Conservation (phyloP, 2,888 invertebrate genomes). For the Gasteruption jaculator region DNA sequence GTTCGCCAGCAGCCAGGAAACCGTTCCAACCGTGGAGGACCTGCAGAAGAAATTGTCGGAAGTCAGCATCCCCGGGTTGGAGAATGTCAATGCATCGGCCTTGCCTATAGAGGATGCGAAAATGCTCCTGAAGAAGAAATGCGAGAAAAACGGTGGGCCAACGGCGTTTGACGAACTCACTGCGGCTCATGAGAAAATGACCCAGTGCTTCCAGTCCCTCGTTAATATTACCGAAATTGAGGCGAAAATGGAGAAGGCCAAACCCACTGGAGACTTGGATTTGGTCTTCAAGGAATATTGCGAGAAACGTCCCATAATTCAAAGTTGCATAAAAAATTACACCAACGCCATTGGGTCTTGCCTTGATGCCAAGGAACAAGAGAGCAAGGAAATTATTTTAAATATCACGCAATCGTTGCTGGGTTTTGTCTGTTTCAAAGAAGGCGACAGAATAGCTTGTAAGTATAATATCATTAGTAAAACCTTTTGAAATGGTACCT, state of each 20-base stretch:
- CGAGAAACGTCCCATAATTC: conserved; percentile 59
- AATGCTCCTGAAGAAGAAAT: conserved; percentile 61
- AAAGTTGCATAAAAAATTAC: conserved; percentile 61
- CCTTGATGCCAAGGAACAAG: conserved; percentile 60
- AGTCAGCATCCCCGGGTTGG: conserved; percentile 29
- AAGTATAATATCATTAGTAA: conserved; percentile 44
- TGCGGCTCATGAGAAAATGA: conserved; percentile 48
- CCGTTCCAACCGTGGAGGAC: conserved; percentile 24
- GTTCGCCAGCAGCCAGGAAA: conserved; percentile 23
- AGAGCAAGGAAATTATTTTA: conserved; percentile 59
- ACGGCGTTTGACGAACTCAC: conserved; percentile 56
- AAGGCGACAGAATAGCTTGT: conserved; percentile 79
- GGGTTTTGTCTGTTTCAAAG: conserved; percentile 73
- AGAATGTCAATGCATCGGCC: conserved; percentile 36
- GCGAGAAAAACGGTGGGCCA: conserved; percentile 61
- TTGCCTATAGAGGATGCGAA: conserved; percentile 53
- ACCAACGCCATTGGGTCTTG: conserved; percentile 61
- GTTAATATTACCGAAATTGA: conserved; percentile 60
- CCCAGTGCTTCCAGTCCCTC: conserved; percentile 58
- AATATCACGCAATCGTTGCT: conserved; percentile 68
- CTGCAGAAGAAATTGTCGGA: conserved; percentile 23
- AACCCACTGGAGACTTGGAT: conserved; percentile 66
- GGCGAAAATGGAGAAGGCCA: conserved; percentile 65
- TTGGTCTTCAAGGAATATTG: conserved; percentile 73
- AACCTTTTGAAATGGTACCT: no score